phyloP scores from a whole-genome alignment of 2,797 vertebrate genomes.

The Limnodromus scolopaceus region DNA sequence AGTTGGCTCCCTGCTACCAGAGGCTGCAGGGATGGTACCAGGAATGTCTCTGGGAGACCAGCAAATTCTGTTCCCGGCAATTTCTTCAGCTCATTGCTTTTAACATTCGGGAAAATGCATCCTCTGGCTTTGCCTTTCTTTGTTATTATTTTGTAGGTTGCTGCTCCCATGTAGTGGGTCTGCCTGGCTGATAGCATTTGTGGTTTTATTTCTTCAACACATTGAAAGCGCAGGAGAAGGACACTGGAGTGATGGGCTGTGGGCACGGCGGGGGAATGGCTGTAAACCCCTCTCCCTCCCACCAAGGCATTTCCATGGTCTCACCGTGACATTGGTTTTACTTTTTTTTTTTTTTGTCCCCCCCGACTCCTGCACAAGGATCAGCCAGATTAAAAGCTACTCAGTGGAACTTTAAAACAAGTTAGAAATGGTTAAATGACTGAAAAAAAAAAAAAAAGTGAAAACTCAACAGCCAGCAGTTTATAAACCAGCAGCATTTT shows the following conservation, averaged over 20 bases:
- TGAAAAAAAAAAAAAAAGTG: neutral
- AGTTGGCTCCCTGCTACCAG: neutral
- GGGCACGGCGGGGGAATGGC: rapidly evolving
- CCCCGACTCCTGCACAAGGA: neutral
- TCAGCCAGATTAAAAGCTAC: neutral
- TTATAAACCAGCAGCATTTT: constrained; percentile 20
- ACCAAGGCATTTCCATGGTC: neutral
- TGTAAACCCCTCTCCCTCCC: neutral
- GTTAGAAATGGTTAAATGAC: neutral
- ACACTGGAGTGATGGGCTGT: neutral
- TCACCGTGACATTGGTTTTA: neutral
- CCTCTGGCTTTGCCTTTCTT: neutral
- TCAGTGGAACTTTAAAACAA: neutral
- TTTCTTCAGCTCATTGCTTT: neutral
- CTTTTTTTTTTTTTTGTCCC: neutral
- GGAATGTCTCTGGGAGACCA: neutral
- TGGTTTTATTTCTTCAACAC: neutral
- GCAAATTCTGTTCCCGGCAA: neutral
- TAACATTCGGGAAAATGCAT: neutral
- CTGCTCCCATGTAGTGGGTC: rapidly evolving
- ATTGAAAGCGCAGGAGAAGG: neutral
- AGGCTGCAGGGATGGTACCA: neutral
- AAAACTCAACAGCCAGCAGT: neutral
- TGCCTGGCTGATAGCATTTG: neutral
- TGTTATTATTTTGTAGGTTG: neutral